Base-by-base conservation (phyloP, 1,140 invertebrate species). In the Euglossa dilemma region DNA sequence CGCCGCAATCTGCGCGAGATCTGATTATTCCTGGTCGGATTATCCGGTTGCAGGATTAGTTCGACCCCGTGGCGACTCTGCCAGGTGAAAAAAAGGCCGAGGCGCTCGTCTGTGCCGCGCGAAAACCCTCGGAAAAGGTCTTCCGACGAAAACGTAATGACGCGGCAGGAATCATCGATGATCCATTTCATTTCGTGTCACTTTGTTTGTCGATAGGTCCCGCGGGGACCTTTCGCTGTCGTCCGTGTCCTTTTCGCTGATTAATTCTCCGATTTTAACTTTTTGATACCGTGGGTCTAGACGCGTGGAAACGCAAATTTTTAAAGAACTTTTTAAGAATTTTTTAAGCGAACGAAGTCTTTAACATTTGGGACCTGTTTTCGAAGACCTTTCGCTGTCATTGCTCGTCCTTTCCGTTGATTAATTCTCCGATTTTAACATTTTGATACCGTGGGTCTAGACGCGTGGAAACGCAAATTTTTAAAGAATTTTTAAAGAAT, bases 21-120 rank as follows among this genome's bases (percentile, higher is more conserved):
- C 70, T 80, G 83, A 89, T 90, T 87, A 82, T 88, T 70, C 77
- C 66, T 83, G 64, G 77, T 79, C 84, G 36, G 64, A 74, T 85
- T 83, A 84, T 83, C 84, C 76, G 77, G 54, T 86, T 85, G 87
- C 70, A 18, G 59, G 50, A 80, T 74, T 64, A 54, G 23, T 36
- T 18, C 50, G 14, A 36, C 8, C 11, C 50, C 23, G 6, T 36
- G 61, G 25, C 28, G 8, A 28, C 11, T 50, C 14, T 23, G 16
- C 36, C 23, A 45, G 16, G 56, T 57, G 12, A 4, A 72, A 52
- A 61, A 43, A 5, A 23, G 11, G 6, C 5, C 14, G 59, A 63
- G 28, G 74, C 50, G 45, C 28, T 50, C 45, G 25, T 50, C 23
- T 12, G 7, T n/a, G n/a, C n/a, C 36, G n/a, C 57, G n/a, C 14